A percentile compares a stretch with the other conserved stretches of the same genome.
These are phyloP conservation scores for Ellobium chinense DNA, from an alignment of 2,888 invertebrate species.

Conservation along the genomic window DNA sequence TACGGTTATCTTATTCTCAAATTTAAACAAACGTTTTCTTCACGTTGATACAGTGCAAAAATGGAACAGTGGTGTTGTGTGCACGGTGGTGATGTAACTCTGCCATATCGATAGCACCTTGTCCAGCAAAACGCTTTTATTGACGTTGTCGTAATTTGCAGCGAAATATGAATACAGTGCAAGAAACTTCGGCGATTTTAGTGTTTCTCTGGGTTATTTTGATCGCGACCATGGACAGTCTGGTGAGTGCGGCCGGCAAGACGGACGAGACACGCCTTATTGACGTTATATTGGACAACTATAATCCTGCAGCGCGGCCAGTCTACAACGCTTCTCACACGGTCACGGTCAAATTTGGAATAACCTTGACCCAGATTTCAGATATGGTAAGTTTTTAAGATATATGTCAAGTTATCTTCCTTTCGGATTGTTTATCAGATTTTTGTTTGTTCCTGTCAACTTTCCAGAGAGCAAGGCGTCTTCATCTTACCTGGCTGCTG, in stretches of 20 bases:
- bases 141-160: too few species aligned
- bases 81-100: too few species aligned
- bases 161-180: too few species aligned
- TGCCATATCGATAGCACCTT: too few species aligned
- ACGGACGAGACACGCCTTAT: constrained; percentile 77
- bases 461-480: neutral
- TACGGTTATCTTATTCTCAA: too few species aligned
- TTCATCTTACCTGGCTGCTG: neutral
- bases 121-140: too few species aligned
- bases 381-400: constrained; percentile 75
- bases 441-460: neutral
- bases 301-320: constrained; percentile 76
- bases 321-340: constrained; percentile 77
- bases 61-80: too few species aligned
- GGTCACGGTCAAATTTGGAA: constrained; percentile 76
- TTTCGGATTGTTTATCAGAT: neutral
- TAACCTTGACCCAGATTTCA: constrained; percentile 76
- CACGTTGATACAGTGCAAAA: too few species aligned
- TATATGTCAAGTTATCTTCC: neutral
- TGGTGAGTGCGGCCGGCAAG: neutral
- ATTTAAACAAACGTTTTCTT: too few species aligned
- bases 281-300: constrained; percentile 68
- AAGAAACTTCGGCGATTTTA: too few species aligned
- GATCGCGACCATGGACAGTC: neutral
- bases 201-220: too few species aligned